Base-by-base conservation (phyloP, 1,140 invertebrate species). In the Aporrectodea caliginosa region DNA sequence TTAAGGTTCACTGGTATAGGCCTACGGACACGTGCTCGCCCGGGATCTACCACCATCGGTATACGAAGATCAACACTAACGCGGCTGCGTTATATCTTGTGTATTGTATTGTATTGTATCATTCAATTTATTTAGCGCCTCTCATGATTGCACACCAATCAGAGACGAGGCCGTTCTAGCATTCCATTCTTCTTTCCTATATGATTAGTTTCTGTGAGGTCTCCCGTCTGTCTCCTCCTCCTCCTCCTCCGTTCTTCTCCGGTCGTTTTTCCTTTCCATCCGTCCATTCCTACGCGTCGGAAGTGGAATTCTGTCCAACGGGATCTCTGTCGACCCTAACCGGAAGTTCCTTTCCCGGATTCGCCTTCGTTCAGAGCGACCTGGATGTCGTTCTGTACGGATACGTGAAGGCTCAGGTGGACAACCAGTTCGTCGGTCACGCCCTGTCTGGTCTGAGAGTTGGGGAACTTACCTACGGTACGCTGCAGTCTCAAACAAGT, bases 381-480 rank as follows among this genome's bases (percentile, higher is more conserved):
- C 81, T 88, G 0, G 87, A 88, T 79, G 84, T 86, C 74, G 84
- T 84, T 0, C 82, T 88, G 22, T 88, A 86, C 80, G 87, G 87
- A 0, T 87, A 85, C 79, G 83, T 84, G 14, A 81, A 82, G 69
- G 79, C 35, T 69, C 79, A 79, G 16, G 77, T 77, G 33, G 77
- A 77, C 16, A 80, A 77, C n/a, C 78, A 80, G 32, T 73, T 77
- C 14, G 33, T 31, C 29, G 77, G 84, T 2, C 86, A 88, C 80
- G 85, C 87, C 2, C 81, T 88, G 12, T 85, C 84, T 6, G 86
- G 87, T 1, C 81, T 88, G 0, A 81, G 83, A 31, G 82, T 85
- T 12, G 82, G 83, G 2, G 84, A 87, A 73, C 75, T 85, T 6
- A 83, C 78, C 27, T 82, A 85, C 77, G 85, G 85, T 86, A 82